Conservation (phyloP, 2,797 vertebrate genomes). For the Morus bassanus region DNA sequence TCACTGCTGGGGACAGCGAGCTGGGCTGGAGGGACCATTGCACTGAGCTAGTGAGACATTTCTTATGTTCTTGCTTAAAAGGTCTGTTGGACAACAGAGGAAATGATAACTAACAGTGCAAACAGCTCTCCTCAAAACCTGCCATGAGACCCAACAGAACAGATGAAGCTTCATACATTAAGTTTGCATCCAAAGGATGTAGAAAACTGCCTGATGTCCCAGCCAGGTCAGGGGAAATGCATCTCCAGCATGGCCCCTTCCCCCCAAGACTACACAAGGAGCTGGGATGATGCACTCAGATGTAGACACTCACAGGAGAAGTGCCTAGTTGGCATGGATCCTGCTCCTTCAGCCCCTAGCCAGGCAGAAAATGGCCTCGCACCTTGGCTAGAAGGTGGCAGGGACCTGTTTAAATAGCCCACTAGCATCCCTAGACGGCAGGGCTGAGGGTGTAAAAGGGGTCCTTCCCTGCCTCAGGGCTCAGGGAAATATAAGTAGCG, state of each 20-base stretch:
- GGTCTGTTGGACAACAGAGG: background rate
- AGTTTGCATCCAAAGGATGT: background rate
- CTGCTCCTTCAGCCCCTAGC: background rate
- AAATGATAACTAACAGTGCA: background rate
- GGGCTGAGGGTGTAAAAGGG: background rate
- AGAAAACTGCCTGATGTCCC: background rate
- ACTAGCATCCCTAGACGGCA: background rate
- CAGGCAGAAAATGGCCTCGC: background rate
- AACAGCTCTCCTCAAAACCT: background rate
- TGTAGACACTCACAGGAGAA: background rate
- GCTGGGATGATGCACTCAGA: background rate
- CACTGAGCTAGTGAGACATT: background rate
- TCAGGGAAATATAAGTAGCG: background rate
- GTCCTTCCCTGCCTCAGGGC: background rate
- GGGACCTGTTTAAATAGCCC: background rate
- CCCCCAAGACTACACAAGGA: background rate
- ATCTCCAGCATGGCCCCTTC: background rate
- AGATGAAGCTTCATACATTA: background rate
- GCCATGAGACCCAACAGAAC: background rate
- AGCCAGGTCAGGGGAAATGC: background rate
- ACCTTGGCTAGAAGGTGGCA: background rate
- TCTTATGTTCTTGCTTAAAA: background rate
- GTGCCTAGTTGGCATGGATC: background rate
- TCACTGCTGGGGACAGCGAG: background rate
- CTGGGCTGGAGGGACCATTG: background rate